Conservation (phyloP, 2,113 vertebrate genomes). For the Oxyruncus cristatus region DNA sequence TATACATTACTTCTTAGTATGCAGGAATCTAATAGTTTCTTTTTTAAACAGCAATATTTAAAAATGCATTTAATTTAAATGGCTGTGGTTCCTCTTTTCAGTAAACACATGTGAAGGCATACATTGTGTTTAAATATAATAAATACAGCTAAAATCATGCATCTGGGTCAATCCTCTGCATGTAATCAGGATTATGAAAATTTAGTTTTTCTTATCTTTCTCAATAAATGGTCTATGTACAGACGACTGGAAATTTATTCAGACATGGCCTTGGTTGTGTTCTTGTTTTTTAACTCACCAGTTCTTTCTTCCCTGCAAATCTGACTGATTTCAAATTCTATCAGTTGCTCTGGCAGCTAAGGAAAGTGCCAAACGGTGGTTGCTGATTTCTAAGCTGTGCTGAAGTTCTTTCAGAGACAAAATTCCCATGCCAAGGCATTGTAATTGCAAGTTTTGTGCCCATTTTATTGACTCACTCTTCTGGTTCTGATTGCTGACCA, state of each 20-base stretch:
- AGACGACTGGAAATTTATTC: conserved; percentile 41
- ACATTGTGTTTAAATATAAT: conserved; percentile 45
- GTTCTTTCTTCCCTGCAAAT: not conserved
- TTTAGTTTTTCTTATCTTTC: conserved; percentile 51
- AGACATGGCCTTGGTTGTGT: conserved; percentile 16
- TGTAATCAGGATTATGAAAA: conserved; percentile 69
- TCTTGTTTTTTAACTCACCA: conserved; percentile 21
- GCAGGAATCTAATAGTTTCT: conserved; percentile 21
- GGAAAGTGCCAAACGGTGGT: not conserved
- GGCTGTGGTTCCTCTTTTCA: conserved; percentile 31
- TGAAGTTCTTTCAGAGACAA: not conserved
- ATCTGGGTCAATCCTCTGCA: conserved; percentile 64
- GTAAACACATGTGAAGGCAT: conserved; percentile 47
- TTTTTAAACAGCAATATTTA: conserved; percentile 43
- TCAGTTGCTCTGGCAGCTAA: not conserved
- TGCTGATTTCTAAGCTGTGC: not conserved
- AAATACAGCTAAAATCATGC: conserved; percentile 62
- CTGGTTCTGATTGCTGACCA: not conserved
- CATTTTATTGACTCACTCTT: not conserved
- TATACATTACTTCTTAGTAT: conserved; percentile 32
- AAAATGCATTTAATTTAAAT: conserved; percentile 25
- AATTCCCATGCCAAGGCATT: not conserved
- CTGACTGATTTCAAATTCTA: not conserved
- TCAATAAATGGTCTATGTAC: conserved; percentile 33
- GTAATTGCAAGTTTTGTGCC: not conserved